A percentile compares a stretch with the other conserved stretches of the same genome.
phyloP scores from a whole-genome alignment of 2,113 vertebrate species.

The Mormyrus iriodes region DNA sequence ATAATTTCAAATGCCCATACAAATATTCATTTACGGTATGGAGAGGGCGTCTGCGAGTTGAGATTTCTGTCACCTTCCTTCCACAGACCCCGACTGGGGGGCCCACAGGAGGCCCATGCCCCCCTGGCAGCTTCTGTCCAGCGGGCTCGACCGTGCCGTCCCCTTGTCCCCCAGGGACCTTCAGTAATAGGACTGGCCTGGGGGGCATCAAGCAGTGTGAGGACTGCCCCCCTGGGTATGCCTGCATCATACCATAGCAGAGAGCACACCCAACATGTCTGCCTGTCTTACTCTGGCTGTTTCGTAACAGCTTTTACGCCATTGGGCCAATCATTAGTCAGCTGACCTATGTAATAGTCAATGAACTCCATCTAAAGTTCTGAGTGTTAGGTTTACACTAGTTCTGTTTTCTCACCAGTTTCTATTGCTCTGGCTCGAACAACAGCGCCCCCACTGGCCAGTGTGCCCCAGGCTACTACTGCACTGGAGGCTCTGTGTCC shows the following conservation, averaged over 20 bases:
- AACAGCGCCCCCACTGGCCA: constrained; percentile 63
- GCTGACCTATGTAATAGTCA: not conserved
- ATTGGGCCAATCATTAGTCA: not conserved
- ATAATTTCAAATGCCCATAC: not conserved
- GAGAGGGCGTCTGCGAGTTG: not conserved
- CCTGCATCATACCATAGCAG: not conserved
- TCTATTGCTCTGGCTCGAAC: constrained; percentile 68
- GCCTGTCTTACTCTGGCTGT: not conserved
- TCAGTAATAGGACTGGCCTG: constrained; percentile 68
- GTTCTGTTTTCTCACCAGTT: constrained; percentile 40
- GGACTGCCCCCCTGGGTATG: constrained; percentile 72
- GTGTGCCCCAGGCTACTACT: constrained; percentile 76
- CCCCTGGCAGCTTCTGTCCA: constrained; percentile 72
- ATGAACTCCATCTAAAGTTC: not conserved
- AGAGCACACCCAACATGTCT: not conserved
- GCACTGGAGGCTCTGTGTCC: constrained; percentile 60
- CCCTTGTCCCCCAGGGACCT: constrained; percentile 74
- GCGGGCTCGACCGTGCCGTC: constrained; percentile 55
- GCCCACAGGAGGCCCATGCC: constrained; percentile 67
- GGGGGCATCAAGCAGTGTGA: constrained; percentile 58
- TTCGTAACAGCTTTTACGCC: not conserved
- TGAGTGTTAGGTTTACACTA: not conserved
- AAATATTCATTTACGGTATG: not conserved
- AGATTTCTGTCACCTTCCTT: constrained; percentile 5
- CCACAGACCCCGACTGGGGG: constrained; percentile 67